These are phyloP conservation scores for Drosophila fulvimacula DNA, from an alignment of 2,888 invertebrate genomes.

Conservation along the genomic window DNA sequence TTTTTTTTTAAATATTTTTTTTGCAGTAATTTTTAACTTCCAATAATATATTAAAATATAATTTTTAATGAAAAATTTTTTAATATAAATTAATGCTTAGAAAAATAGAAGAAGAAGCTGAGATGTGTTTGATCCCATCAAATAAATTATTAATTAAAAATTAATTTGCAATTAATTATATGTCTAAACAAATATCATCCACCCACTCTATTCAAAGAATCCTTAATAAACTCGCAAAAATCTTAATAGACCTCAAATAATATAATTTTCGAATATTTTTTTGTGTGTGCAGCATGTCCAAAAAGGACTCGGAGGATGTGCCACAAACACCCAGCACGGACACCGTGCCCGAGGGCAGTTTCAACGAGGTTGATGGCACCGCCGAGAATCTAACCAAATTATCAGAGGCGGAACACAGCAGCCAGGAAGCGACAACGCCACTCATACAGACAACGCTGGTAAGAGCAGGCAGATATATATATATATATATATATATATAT, in stretches of 20 bases:
- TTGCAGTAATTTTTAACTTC: no score
- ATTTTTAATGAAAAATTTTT: no score
- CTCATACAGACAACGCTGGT: slow-evolving; percentile 90
- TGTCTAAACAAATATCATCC: neutral
- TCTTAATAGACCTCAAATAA: neutral
- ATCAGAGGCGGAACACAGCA: slow-evolving; percentile 62
- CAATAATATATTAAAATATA: no score
- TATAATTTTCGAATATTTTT: neutral
- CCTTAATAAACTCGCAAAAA: neutral
- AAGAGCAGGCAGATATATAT: slow-evolving; percentile 82
- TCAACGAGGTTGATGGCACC: slow-evolving; percentile 77
- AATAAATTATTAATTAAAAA: no score
- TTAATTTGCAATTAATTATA: no score
- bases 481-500: neutral
- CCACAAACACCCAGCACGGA: slow-evolving; percentile 80
- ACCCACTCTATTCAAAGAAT: neutral
- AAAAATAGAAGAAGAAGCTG: no score
- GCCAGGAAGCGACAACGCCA: slow-evolving; percentile 64
- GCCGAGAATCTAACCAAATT: slow-evolving; percentile 71
- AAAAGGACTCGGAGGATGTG: slow-evolving; percentile 81
- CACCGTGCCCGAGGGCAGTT: slow-evolving; percentile 75
- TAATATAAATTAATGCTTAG: no score
- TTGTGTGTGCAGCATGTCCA: slow-evolving; percentile 67
- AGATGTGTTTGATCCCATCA: no score
- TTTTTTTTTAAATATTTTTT: no score